Evolutionary conservation across 2,113 vertebrate species (phyloP).

Genomic region (Echinops telfairi): DNA sequence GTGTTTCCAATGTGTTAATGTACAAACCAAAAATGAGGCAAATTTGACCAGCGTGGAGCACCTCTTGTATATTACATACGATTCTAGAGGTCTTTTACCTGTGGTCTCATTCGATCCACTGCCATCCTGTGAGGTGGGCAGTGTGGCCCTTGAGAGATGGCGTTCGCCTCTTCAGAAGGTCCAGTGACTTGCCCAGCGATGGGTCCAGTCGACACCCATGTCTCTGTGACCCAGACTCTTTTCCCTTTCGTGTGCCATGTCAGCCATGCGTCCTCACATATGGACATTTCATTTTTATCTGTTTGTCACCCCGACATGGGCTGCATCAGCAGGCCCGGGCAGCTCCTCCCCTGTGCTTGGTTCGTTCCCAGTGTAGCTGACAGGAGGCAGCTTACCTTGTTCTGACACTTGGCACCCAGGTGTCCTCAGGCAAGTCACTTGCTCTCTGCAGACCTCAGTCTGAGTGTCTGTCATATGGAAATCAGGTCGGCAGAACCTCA

Average conservation of each 20-base stretch:
- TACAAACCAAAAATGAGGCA: not conserved
- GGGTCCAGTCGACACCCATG: not conserved
- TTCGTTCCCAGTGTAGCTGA: conserved; percentile 29
- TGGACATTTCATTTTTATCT: not conserved
- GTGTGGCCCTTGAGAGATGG: not conserved
- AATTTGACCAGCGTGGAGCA: not conserved
- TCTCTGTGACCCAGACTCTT: not conserved
- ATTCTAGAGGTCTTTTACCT: not conserved
- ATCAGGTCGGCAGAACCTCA: not conserved
- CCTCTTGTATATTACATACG: not conserved
- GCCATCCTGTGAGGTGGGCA: not conserved
- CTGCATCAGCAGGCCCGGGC: not conserved
- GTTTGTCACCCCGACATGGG: not conserved
- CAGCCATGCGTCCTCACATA: not conserved
- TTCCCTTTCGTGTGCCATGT: not conserved
- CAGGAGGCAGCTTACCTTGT: conserved; percentile 34
- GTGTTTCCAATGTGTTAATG: conserved; percentile 49
- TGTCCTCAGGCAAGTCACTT: conserved; percentile 62
- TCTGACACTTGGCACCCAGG: conserved; percentile 46
- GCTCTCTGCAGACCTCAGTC: not conserved
- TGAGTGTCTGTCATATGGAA: conserved; percentile 11
- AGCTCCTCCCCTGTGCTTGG: not conserved
- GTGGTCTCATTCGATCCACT: not conserved
- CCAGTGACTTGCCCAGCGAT: not conserved
- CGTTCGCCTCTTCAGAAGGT: not conserved